Evolutionary conservation across 2,113 vertebrate species (phyloP).

Genomic region (Pollachius pollachius): DNA sequence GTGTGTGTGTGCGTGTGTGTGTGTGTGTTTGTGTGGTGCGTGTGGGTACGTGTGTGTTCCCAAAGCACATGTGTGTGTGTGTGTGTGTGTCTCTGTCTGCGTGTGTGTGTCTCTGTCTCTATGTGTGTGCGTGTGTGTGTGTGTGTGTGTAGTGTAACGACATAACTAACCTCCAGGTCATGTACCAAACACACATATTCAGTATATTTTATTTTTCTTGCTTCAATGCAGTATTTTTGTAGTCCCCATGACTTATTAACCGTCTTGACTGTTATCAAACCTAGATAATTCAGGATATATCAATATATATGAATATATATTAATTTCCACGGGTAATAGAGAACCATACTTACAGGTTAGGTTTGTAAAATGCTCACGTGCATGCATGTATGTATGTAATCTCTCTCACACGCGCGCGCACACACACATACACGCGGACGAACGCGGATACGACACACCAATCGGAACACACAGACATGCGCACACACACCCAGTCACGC

Average conservation of each 20-base stretch:
- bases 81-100: background rate
- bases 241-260: constrained; percentile 64
- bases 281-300: constrained; percentile 64
- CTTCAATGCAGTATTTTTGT: constrained; percentile 71
- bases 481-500: constrained; percentile 64
- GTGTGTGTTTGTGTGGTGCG: background rate
- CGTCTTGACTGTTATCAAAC: constrained; percentile 71
- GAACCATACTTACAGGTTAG: constrained; percentile 56
- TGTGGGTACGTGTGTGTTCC: background rate
- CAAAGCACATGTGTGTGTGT: constrained; percentile 50
- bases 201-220: constrained; percentile 65
- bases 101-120: constrained; percentile 39
- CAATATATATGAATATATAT: constrained; percentile 16
- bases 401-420: background rate
- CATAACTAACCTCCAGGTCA: constrained; percentile 52
- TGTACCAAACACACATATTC: constrained; percentile 57
- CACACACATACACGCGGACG: background rate
- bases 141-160: constrained; percentile 58
- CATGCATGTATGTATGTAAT: constrained; percentile 51
- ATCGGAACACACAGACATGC: constrained; percentile 56
- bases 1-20: constrained; percentile 11
- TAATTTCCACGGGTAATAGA: constrained; percentile 50
- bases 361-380: constrained; percentile 55
- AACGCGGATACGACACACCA: background rate
- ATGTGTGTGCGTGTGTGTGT: background rate